A percentile compares a stretch with the other conserved stretches of the same genome.
Evolutionary conservation across 2,113 vertebrate genomes (phyloP).

Genomic region (Pygoscelis antarcticus): DNA sequence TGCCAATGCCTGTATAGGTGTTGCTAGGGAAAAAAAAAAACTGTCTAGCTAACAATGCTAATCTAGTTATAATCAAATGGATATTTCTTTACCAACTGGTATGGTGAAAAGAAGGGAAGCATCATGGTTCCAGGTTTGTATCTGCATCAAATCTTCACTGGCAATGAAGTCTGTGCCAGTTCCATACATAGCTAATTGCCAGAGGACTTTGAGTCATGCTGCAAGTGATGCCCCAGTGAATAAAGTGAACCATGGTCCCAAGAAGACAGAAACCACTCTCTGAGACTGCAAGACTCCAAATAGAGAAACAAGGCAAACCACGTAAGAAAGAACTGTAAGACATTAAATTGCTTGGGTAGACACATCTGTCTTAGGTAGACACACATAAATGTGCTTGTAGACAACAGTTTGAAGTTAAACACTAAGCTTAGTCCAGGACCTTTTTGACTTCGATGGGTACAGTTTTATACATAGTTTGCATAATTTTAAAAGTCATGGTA

Average conservation of each 20-base stretch:
- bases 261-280: neutral
- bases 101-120: neutral
- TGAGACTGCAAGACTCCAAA: neutral
- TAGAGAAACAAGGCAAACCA: neutral
- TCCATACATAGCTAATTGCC: neutral
- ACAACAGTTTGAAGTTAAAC: neutral
- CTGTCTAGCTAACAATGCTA: neutral
- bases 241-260: neutral
- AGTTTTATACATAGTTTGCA: neutral
- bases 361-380: neutral
- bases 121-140: neutral
- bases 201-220: neutral
- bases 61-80: neutral
- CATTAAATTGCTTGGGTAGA: neutral
- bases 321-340: neutral
- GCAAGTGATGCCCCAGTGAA: neutral
- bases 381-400: neutral
- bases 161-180: neutral
- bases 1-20: neutral
- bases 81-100: neutral
- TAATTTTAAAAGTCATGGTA: neutral
- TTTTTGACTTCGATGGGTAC: neutral
- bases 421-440: neutral
- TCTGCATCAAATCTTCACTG: neutral
- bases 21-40: neutral